phyloP scores from a whole-genome alignment of 35 echinoderm and acorn worm species.

The Apostichopus japonicus region DNA sequence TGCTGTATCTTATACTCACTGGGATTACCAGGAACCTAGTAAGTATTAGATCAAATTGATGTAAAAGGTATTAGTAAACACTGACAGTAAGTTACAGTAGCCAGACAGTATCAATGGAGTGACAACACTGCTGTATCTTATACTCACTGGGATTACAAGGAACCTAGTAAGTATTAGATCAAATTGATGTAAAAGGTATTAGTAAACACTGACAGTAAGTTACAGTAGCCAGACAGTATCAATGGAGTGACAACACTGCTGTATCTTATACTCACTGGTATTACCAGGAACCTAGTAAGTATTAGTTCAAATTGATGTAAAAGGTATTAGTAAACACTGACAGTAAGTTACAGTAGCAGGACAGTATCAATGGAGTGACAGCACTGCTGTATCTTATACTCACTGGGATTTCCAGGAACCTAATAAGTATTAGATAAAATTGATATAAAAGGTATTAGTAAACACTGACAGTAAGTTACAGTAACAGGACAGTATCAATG shows the following conservation, averaged over 20 bases:
- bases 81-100: conserved; percentile 3
- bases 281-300: conserved; percentile 65
- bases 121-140: conserved; percentile 65
- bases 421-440: too few species aligned
- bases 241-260: conserved; percentile 58
- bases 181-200: neutral
- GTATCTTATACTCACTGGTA: conserved; percentile 85
- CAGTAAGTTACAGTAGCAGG: conserved; percentile 24
- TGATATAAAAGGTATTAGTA: too few species aligned
- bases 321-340: too few species aligned
- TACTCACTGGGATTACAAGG: conserved; percentile 77
- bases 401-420: too few species aligned
- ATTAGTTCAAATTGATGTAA: conserved; percentile 38
- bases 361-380: conserved; percentile 72
- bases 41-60: conserved; percentile 58
- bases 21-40: conserved; percentile 83
- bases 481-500: too few species aligned
- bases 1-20: conserved; percentile 74
- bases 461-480: too few species aligned
- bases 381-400: too few species aligned
- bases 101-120: conserved; percentile 70
- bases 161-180: conserved; percentile 63
- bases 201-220: neutral
- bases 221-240: conserved; percentile 39
- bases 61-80: too few species aligned